phyloP scores from a whole-genome alignment of 2,113 vertebrate species.

The Proteles cristata region DNA sequence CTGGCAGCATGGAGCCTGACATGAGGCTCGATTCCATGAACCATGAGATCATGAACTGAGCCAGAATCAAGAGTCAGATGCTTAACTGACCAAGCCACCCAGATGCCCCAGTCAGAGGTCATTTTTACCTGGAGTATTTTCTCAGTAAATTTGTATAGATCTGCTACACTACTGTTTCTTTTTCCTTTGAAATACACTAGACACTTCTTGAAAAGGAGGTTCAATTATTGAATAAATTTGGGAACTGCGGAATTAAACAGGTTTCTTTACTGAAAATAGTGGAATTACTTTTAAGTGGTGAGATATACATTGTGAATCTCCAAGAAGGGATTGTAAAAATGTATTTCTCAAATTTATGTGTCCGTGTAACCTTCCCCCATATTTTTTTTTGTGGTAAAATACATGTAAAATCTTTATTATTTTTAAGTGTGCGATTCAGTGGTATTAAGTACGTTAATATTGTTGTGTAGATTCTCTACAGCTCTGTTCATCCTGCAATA shows the following conservation, averaged over 20 bases:
- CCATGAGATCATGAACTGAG: too few species aligned
- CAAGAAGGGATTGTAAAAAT: background rate
- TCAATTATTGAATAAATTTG: background rate
- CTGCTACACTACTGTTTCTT: background rate
- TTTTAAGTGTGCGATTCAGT: background rate
- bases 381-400: background rate
- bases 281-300: background rate
- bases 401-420: background rate
- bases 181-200: background rate
- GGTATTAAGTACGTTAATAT: background rate
- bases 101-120: background rate
- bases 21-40: too few species aligned
- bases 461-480: background rate
- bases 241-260: background rate
- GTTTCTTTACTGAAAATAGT: background rate
- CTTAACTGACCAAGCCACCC: too few species aligned
- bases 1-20: too few species aligned
- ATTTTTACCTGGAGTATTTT: background rate
- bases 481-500: background rate
- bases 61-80: too few species aligned
- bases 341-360: background rate
- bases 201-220: background rate
- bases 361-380: background rate
- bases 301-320: background rate
- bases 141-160: background rate